Percentiles rank a stretch among this genome's conserved stretches.
phyloP scores from a whole-genome alignment of 1,140 invertebrate species.

The Drosophila ficusphila region DNA sequence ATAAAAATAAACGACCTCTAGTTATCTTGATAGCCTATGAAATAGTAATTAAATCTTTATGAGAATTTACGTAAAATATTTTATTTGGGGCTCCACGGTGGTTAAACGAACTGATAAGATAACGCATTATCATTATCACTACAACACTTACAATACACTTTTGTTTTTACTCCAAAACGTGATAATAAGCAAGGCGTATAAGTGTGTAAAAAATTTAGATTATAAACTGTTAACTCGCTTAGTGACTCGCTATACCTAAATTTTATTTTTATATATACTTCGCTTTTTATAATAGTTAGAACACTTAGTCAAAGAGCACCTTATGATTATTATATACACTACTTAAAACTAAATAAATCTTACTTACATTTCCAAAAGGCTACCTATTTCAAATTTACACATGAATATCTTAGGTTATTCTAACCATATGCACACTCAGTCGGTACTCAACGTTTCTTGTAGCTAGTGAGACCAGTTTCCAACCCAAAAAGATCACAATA shows the following conservation, averaged over 20 bases:
- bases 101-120: conserved; percentile 8
- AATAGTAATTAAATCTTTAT: no score
- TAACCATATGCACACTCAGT: conserved; percentile 24
- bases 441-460: conserved; percentile 11
- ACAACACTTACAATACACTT: conserved; percentile 4
- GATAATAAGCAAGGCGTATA: neutral
- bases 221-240: neutral
- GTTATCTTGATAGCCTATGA: no score
- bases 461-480: conserved; percentile 26
- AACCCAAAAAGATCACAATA: conserved; percentile 20
- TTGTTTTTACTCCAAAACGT: neutral
- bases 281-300: conserved; percentile 16
- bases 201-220: neutral
- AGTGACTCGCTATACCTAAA: no score
- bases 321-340: no score
- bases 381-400: no score
- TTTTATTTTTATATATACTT: neutral
- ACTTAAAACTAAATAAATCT: no score
- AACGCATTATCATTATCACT: conserved; percentile 3
- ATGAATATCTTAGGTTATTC: neutral
- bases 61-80: no score
- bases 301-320: no score
- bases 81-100: neutral
- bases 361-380: no score
- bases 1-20: no score